These are phyloP conservation scores for Anoplophora glabripennis DNA, from an alignment of 1,140 invertebrate genomes.

Conservation along the genomic window DNA sequence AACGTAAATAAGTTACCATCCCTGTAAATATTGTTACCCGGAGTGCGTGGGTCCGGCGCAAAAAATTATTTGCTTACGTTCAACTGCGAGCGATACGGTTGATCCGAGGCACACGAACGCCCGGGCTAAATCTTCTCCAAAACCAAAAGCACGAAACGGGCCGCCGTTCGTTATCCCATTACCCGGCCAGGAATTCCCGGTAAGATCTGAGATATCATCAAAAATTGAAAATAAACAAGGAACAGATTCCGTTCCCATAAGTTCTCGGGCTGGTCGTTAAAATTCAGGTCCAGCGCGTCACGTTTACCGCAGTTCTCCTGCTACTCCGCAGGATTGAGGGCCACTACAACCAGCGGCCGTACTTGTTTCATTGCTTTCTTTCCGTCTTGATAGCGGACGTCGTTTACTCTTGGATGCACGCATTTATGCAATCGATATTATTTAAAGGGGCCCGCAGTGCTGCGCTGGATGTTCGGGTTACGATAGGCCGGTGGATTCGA, in stretches of 20 bases:
- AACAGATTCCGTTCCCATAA: slow-evolving; percentile 26
- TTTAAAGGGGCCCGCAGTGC: neutral
- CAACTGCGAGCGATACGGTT: too few species aligned
- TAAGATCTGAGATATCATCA: slow-evolving; percentile 28
- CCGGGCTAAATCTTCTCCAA: too few species aligned
- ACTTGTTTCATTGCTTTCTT: neutral
- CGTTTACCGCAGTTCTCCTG: slow-evolving; percentile 27
- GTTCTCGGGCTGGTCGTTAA: slow-evolving; percentile 19
- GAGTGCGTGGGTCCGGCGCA: too few species aligned
- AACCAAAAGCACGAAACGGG: neutral
- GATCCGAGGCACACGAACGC: too few species aligned
- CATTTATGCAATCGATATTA: neutral
- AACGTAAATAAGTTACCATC: too few species aligned
- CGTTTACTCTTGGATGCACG: too few species aligned
- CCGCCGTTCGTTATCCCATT: slow-evolving; percentile 22
- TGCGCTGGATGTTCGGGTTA: neutral
- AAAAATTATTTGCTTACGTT: too few species aligned
- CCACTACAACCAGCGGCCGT: slow-evolving; percentile 1
- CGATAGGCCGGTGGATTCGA: neutral
- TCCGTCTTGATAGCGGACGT: neutral
- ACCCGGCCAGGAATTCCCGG: slow-evolving; percentile 17
- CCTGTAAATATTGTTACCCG: too few species aligned
- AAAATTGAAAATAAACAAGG: slow-evolving; percentile 36
- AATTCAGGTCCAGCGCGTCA: slow-evolving; percentile 27
- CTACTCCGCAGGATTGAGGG: slow-evolving; percentile 17